phyloP scores from a whole-genome alignment of 2,113 vertebrate genomes.

The Chlamydotis undulata region DNA sequence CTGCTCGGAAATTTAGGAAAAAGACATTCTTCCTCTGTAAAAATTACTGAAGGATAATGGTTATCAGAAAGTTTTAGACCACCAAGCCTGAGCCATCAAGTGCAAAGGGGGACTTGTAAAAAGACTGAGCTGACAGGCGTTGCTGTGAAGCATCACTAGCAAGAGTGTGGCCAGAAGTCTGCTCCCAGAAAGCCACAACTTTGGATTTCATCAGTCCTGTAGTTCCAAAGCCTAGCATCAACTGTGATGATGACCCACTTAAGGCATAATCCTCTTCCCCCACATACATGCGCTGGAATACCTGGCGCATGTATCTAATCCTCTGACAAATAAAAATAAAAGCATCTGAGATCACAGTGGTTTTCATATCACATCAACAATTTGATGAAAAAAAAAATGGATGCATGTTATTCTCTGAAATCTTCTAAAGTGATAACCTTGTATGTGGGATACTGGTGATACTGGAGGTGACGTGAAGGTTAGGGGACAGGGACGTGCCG shows the following conservation, averaged over 20 bases:
- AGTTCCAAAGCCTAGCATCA: not conserved
- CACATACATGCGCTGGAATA: not conserved
- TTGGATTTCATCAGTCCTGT: not conserved
- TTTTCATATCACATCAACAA: not conserved
- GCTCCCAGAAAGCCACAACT: not conserved
- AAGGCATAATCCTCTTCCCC: not conserved
- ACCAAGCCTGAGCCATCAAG: not conserved
- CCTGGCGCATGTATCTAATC: not conserved
- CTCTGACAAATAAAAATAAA: not conserved
- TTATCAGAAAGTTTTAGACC: not conserved
- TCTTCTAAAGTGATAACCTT: not conserved
- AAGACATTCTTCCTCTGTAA: not conserved
- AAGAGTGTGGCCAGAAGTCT: not conserved
- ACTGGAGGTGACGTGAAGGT: not conserved
- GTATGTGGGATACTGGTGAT: rapidly evolving
- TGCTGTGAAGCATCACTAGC: not conserved
- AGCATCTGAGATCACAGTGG: not conserved
- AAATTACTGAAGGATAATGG: not conserved
- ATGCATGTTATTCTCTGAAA: not conserved
- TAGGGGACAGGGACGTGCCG: not conserved
- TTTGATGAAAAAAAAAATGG: not conserved
- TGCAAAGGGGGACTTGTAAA: not conserved
- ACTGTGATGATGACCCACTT: not conserved
- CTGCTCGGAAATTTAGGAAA: not conserved
- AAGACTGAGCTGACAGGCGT: not conserved